Evolutionary conservation across 2,797 vertebrate genomes (phyloP), one percentile per base, ranked within the genome.

Genomic region (Pithecia hirsuta): DNA sequence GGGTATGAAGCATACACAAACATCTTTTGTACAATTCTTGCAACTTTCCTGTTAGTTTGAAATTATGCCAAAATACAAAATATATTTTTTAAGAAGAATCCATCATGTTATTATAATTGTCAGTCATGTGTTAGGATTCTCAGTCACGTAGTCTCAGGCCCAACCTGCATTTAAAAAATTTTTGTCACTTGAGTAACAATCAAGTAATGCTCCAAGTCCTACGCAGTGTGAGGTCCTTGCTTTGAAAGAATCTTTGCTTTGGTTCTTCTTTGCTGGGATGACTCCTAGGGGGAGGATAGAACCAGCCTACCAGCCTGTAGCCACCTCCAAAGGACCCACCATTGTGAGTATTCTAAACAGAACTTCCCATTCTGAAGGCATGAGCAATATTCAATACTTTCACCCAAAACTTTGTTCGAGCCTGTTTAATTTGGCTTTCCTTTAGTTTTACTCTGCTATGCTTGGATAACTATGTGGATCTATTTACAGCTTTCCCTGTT

Each of bases 401-500:
- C 97, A 82, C 92, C 96, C 93, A 97, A 96, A 98, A 85, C 22
- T 57, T 98, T 96, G 48, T 78, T 97, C 72, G 67, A 70, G 59
- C 74, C 59, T 98, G 52, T 52, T 95, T 96, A 81, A 95, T 39
- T 89, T 97, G 97, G 97, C 97, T 81, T 10, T 70, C 91, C 75
- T 48, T 92, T 93, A 39, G 46, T 64, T 98, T 94, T 46, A 96
- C 26, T 95, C 86, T 97, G 92, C 96, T 87, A 41, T 96, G 95
- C 95, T 98, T 98, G 97, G 98, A 98, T 81, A 96, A 52, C 46
- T 64, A 50, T 96, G 89, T 61, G 88, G 89, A 97, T 97, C 67
- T 96, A 79, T 96, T 98, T 97, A 93, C 97, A 87, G 95, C 94
- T 75, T 48, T 95, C 97, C 41, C 93, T 84, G 55, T 96, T 92